Percentiles rank a stretch among this genome's conserved stretches.
Evolutionary conservation across 2,888 invertebrate genomes (phyloP).

Genomic region (Cordilura impudica): DNA sequence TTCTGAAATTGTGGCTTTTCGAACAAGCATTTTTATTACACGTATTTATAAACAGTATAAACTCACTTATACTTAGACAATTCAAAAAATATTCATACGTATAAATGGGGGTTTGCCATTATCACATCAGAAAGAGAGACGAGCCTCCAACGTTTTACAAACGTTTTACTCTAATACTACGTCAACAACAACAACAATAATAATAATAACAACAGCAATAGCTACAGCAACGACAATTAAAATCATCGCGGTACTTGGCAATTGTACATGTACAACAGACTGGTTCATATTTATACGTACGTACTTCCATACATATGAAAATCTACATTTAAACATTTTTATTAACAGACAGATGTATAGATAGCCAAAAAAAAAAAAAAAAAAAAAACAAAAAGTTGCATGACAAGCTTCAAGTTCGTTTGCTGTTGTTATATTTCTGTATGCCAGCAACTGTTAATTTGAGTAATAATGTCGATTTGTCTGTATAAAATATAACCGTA

Average conservation of each 20-base stretch:
- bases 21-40: conserved; percentile 19
- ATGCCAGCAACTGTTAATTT: neutral
- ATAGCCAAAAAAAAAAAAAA: conserved; percentile 14
- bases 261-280: neutral
- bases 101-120: conserved; percentile 50
- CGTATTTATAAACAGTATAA: neutral
- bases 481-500: neutral
- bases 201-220: neutral
- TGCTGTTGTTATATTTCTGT: conserved; percentile 1
- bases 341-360: neutral
- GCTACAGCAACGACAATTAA: conserved; percentile 1
- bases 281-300: neutral
- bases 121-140: conserved; percentile 62
- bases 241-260: neutral
- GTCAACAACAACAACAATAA: neutral
- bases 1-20: neutral
- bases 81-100: conserved; percentile 10
- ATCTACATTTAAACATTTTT: neutral
- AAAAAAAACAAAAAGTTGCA: conserved; percentile 52
- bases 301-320: neutral
- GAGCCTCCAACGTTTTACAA: conserved; percentile 71
- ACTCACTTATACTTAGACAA: conserved; percentile 16
- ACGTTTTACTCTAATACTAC: neutral
- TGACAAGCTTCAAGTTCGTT: conserved; percentile 58
- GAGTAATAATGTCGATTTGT: neutral